Conservation (phyloP, 53 echinoderm and acorn worm genomes). For the Holothuria scabra region DNA sequence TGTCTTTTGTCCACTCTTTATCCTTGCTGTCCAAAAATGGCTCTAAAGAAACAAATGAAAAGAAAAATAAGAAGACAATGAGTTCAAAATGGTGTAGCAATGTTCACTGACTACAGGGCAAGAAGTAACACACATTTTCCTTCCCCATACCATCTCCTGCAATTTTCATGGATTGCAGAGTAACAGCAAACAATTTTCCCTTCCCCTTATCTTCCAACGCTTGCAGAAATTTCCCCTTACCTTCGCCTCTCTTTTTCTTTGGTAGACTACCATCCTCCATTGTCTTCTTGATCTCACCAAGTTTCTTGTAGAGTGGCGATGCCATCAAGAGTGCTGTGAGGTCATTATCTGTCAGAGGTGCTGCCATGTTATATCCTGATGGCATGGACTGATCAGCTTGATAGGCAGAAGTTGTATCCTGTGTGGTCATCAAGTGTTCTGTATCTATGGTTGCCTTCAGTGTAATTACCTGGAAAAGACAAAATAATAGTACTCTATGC, state of each 20-base stretch:
- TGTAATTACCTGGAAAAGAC: constrained; percentile 61
- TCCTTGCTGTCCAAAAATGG: constrained; percentile 84
- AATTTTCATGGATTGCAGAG: no score
- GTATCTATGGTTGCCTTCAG: constrained; percentile 81
- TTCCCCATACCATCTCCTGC: constrained; percentile 75
- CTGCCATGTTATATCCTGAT: constrained; percentile 68
- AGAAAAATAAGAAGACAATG: no score
- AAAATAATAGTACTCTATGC: not conserved
- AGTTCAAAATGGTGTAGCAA: no score
- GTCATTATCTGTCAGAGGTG: constrained; percentile 90
- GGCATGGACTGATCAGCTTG: constrained; percentile 69
- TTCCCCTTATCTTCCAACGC: no score
- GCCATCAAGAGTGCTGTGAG: constrained; percentile 91
- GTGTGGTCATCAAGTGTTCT: constrained; percentile 73
- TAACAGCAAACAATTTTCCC: no score
- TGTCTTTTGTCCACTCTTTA: constrained; percentile 76
- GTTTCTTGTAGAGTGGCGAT: constrained; percentile 91
- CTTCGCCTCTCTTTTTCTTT: constrained; percentile 87
- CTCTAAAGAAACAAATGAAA: constrained; percentile 36
- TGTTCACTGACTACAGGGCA: no score
- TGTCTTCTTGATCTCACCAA: constrained; percentile 85
- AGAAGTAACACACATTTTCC: not conserved
- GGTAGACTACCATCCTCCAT: constrained; percentile 86
- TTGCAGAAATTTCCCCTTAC: constrained; percentile 11
- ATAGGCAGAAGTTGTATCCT: constrained; percentile 33